Conservation (phyloP, 2,888 invertebrate genomes). For the Keiferia lycopersicella region DNA sequence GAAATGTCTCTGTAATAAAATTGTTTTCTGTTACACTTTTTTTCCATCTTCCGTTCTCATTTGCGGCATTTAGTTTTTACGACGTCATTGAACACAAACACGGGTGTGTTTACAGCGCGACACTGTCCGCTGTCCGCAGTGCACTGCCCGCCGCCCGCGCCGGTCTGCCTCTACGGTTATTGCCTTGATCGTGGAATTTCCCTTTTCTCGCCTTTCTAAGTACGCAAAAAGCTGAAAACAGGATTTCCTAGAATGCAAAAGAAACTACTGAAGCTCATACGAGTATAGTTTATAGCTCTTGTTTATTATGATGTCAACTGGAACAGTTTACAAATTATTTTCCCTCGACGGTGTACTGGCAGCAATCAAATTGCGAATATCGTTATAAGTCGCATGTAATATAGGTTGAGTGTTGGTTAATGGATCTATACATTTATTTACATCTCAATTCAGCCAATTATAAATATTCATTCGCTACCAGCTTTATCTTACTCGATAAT, state of each 20-base stretch:
- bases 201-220: slow-evolving; percentile 17
- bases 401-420: slow-evolving; percentile 54
- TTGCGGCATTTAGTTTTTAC: slow-evolving; percentile 52
- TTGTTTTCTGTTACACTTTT: slow-evolving; percentile 60
- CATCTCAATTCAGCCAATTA: slow-evolving; percentile 63
- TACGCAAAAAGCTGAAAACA: slow-evolving; percentile 6
- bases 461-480: slow-evolving; percentile 63
- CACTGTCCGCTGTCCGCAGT: not conserved
- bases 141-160: not conserved
- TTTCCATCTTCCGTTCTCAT: slow-evolving; percentile 62
- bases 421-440: slow-evolving; percentile 64
- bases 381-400: slow-evolving; percentile 41
- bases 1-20: slow-evolving; percentile 69
- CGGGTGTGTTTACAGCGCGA: slow-evolving; percentile 22
- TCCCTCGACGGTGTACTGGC: slow-evolving; percentile 7
- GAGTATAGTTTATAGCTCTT: slow-evolving; percentile 5
- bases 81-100: slow-evolving; percentile 50
- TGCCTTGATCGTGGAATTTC: slow-evolving; percentile 8
- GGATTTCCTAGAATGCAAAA: slow-evolving; percentile 4
- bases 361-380: slow-evolving; percentile 34
- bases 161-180: not conserved
- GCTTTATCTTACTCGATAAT: slow-evolving; percentile 60
- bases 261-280: slow-evolving; percentile 8
- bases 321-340: slow-evolving; percentile 19
- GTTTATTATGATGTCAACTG: slow-evolving; percentile 13